These are phyloP conservation scores for Magallana angulata DNA, from an alignment of 1,140 invertebrate species.

Conservation along the genomic window DNA sequence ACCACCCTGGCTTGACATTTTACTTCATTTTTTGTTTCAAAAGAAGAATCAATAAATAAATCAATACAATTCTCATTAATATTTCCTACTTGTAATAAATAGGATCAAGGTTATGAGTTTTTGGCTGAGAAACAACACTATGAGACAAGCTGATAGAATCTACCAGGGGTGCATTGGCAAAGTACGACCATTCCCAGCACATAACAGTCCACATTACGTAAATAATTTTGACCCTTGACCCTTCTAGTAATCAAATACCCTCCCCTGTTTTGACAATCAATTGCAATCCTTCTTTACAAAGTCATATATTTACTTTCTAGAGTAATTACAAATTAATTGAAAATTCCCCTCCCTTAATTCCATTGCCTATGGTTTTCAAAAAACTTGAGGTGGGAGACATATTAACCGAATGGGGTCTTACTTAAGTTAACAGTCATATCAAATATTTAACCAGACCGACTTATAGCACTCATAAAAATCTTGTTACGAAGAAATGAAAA, in stretches of 20 bases:
- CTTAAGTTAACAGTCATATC: neutral
- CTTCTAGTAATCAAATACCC: neutral
- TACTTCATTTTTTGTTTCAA: neutral
- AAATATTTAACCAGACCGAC: neutral
- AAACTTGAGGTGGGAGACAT: neutral
- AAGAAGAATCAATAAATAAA: neutral
- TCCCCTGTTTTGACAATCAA: neutral
- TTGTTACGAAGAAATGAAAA: conserved; percentile 13
- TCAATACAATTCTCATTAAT: conserved; percentile 7
- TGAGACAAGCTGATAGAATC: conserved; percentile 12
- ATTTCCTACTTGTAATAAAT: neutral
- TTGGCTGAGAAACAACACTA: neutral
- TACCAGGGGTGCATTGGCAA: neutral
- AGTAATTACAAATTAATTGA: neutral
- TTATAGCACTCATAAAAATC: neutral
- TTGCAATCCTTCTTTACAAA: neutral
- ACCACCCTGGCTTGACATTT: too few relatives aligned
- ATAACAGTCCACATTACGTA: neutral
- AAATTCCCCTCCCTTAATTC: neutral
- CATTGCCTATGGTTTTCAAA: neutral
- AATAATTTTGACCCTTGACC: neutral
- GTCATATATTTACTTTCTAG: neutral
- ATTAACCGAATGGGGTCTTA: neutral
- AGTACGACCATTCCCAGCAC: neutral
- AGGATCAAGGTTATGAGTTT: conserved; percentile 2